Evolutionary conservation across 2,797 vertebrate genomes (phyloP), one percentile per base, ranked within the genome.

Genomic region (Sebastes diaconus): DNA sequence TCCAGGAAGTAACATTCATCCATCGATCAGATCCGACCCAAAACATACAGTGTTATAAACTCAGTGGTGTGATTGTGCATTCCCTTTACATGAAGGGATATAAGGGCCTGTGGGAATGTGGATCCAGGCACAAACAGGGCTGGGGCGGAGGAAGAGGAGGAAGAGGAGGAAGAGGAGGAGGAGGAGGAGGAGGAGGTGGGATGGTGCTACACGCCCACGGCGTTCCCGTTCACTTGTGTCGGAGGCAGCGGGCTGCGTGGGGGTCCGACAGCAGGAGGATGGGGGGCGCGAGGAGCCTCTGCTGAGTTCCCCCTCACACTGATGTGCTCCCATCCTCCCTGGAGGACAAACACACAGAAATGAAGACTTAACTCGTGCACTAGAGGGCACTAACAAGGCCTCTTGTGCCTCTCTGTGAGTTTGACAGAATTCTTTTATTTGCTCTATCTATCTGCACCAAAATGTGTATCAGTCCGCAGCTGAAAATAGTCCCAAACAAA

Each of bases 61-160:
- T 80, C 52, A 34, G 71, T 24, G 66, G 63, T 54, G 13, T 20
- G 80, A 76, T 87, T 92, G 92, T 93, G 88, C 88, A 27, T 69
- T 77, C 86, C 90, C 86, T 83, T 81, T 39, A 42, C 36, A 27
- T 1, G 27, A 85, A 86, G 83, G 85, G 85, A 70, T 46, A 72
- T 36, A 55, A 50, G 76, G 42, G 73, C 46, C 61, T 1, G 8
- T 57, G 63, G 79, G 66, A 68, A 66, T 16, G 70, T 59, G 71
- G 72, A 86, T 87, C 80, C 90, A 90, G 91, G 90, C 88, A 91
- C 90, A 78, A 69, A 88, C 75, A 68, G 84, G 75, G 75, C 77
- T 27, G 65, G 39, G 68, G 57, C 29, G 20, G 55, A 24, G 34
- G 36, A 39, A 13, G 36, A 39, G 12, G n/a, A 5, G 14, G 22